Percentiles rank a stretch among this genome's conserved stretches.
phyloP scores from a whole-genome alignment of 2,888 invertebrate species.

The Athalia cordata region DNA sequence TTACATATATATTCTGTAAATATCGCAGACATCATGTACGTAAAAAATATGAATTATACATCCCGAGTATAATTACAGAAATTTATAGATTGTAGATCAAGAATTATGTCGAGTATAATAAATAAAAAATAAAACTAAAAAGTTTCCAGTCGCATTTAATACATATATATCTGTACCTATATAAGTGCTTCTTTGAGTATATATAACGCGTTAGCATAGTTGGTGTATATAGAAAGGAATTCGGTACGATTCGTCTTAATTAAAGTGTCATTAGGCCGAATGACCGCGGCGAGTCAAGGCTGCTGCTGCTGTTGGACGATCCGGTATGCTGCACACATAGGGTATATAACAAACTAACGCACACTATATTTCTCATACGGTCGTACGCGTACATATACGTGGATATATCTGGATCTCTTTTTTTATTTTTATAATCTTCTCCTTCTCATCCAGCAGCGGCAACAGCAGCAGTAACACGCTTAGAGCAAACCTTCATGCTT shows the following conservation, averaged over 20 bases:
- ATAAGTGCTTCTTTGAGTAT: background rate
- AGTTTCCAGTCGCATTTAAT: too few relatives aligned
- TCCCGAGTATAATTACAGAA: background rate
- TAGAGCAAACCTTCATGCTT: background rate
- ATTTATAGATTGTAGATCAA: background rate
- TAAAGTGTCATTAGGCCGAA: constrained; percentile 50
- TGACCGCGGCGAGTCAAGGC: constrained; percentile 40
- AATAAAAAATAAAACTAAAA: too few relatives aligned
- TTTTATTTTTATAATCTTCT: background rate
- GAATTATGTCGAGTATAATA: too few relatives aligned
- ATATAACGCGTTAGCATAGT: background rate
- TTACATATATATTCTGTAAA: too few relatives aligned
- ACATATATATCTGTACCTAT: background rate
- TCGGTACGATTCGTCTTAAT: constrained; percentile 52
- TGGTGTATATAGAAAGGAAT: constrained; percentile 46
- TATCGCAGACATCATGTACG: too few relatives aligned
- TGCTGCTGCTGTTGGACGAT: background rate
- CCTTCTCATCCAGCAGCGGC: too few relatives aligned
- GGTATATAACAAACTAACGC: background rate
- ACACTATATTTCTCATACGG: background rate
- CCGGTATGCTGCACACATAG: background rate
- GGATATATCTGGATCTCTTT: background rate
- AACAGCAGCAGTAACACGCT: too few relatives aligned
- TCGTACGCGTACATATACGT: background rate
- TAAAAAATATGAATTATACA: background rate